A percentile compares a stretch with the other conserved stretches of the same genome.
phyloP scores from a whole-genome alignment of 1,140 invertebrate species.

The Episyrphus balteatus region DNA sequence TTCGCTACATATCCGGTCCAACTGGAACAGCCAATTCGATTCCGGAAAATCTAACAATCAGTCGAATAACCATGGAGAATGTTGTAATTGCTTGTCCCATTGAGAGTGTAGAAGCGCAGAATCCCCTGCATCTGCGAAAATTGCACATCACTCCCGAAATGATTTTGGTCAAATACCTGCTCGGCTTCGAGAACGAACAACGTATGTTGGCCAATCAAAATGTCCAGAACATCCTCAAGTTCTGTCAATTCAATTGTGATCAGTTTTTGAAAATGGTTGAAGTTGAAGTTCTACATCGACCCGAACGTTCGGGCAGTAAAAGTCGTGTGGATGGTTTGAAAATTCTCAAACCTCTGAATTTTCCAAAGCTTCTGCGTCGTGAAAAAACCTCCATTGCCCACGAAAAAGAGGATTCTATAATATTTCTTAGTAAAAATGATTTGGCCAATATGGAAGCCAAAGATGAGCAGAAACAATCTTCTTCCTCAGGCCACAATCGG shows the following conservation, averaged over 20 bases:
- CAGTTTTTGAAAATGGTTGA: slow-evolving; percentile 29
- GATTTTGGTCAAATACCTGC: slow-evolving; percentile 41
- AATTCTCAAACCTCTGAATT: slow-evolving; percentile 42
- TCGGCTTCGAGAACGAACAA: slow-evolving; percentile 47
- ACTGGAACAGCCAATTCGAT: slow-evolving; percentile 14
- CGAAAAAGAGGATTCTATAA: slow-evolving; percentile 49
- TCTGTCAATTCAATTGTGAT: slow-evolving; percentile 46
- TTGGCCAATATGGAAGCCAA: slow-evolving; percentile 42
- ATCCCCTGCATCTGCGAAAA: slow-evolving; percentile 23
- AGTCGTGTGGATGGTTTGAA: slow-evolving; percentile 39
- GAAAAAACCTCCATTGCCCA: slow-evolving; percentile 45
- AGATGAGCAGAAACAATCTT: slow-evolving; percentile 8
- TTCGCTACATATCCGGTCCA: slow-evolving; percentile 31
- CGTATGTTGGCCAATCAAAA: slow-evolving; percentile 47
- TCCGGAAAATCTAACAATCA: slow-evolving; percentile 30
- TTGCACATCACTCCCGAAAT: slow-evolving; percentile 41
- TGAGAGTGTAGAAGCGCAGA: slow-evolving; percentile 25
- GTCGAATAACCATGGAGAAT: slow-evolving; percentile 27
- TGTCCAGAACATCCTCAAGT: slow-evolving; percentile 49
- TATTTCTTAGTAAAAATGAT: slow-evolving; percentile 50
- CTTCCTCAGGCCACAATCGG: slow-evolving; percentile 12
- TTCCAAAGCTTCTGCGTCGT: slow-evolving; percentile 40
- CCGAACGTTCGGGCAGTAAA: slow-evolving; percentile 39
- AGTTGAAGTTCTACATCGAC: slow-evolving; percentile 36
- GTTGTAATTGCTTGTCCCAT: slow-evolving; percentile 32